phyloP scores from a whole-genome alignment of 2,797 vertebrate species.

The Xyrichtys novacula region DNA sequence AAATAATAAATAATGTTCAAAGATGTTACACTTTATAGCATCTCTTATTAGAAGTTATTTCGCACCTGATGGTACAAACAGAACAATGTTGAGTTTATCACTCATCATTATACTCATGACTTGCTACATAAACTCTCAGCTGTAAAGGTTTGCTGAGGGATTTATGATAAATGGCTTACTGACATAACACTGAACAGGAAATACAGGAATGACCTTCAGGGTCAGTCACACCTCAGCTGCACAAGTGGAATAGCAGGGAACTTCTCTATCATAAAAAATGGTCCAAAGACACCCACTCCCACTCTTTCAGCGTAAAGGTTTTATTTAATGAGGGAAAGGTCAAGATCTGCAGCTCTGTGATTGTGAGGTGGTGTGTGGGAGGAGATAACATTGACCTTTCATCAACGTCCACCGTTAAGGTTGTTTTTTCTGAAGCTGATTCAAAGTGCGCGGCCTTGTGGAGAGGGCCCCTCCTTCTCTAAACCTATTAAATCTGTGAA shows the following conservation, averaged over 20 bases:
- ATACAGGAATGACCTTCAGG: not conserved
- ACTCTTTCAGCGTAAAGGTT: constrained; percentile 25
- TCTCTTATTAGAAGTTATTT: no score
- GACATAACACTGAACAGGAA: not conserved
- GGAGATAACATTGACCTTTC: constrained; percentile 54
- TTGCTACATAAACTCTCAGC: not conserved
- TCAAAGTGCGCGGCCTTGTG: not conserved
- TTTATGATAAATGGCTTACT: not conserved
- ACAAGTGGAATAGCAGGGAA: not conserved
- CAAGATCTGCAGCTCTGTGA: constrained; percentile 44
- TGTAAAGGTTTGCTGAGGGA: not conserved
- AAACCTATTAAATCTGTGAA: not conserved
- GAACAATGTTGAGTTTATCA: no score
- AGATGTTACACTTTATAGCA: no score
- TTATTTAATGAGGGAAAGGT: constrained; percentile 36
- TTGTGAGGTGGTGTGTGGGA: constrained; percentile 41
- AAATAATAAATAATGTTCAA: no score
- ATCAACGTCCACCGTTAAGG: constrained; percentile 23
- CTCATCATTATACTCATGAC: no score
- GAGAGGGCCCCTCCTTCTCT: not conserved
- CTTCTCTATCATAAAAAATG: not conserved
- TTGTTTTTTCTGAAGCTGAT: constrained; percentile 6
- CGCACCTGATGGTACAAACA: no score
- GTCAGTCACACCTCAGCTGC: constrained; percentile 1
- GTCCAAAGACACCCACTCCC: constrained; percentile 40